Base-by-base conservation (phyloP, 2,113 vertebrate genomes). In the Baryphthengus martii region DNA sequence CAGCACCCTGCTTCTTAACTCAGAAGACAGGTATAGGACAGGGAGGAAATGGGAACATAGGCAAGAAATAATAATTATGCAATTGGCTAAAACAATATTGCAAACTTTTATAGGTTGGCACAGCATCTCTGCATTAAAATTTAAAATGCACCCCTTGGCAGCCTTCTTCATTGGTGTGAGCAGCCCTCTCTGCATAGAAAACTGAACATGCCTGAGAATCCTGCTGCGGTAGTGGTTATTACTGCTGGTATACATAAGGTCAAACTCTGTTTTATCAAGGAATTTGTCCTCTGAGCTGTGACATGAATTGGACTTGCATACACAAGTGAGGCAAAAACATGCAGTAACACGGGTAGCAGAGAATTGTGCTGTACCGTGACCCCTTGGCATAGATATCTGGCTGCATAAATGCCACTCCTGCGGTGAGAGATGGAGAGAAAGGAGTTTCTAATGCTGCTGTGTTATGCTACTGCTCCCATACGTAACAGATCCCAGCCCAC, bases 251-350 rank as follows among this genome's bases (percentile, higher is more conserved):
- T 5, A 66, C 23, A 2, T 35, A 53, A 83, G 78, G 85, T 85
- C 88, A 80, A 90, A 91, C 47, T 61, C 74, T 74, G 42, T 63
- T 95, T 83, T 58, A 88, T 75, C 79, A 80, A 63, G 91, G 89
- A 95, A 87, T 95, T 95, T 94, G 85, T 89, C 72, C 79, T 67
- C 71, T 88, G 75, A 77, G 79, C 61, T 90, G 61, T 85, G 92
- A 88, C 68, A 86, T 18, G 61, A 79, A 31, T 74, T 82, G 87
- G 87, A 72, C 74, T 89, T 89, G 94, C 1, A 0, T 39, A 93
- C 84, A 79, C 53, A 91, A 81, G 81, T 53, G 70, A 95, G 89
- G 68, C 70, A 82, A 94, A 94, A 95, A 40, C 93, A 91, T 87
- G 91, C 53, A 85, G 73, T 68, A 95, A 92, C 92, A 81, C 65